Conservation (phyloP, 1,140 invertebrate genomes). For the Ridgeia piscesae region DNA sequence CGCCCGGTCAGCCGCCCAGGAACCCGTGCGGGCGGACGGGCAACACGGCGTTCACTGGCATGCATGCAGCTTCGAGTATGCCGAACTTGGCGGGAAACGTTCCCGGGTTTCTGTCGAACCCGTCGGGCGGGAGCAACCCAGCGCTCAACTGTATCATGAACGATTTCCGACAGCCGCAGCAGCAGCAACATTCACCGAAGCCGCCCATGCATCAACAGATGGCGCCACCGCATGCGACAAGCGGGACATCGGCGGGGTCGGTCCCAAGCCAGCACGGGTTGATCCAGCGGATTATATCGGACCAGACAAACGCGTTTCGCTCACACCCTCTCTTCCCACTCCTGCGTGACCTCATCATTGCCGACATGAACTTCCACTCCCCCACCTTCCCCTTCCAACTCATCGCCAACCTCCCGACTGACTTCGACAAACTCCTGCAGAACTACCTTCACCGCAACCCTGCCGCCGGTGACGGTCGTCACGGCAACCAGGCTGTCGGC, state of each 20-base stretch:
- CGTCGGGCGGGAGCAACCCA: not conserved
- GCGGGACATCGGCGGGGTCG: not conserved
- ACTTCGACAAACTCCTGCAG: conserved; percentile 33
- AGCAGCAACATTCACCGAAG: not conserved
- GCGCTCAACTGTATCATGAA: not conserved
- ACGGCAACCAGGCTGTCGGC: conserved; percentile 49
- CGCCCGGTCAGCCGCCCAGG: not conserved
- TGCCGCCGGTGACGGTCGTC: conserved; percentile 36
- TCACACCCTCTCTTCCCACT: conserved; percentile 55
- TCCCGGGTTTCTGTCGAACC: not conserved
- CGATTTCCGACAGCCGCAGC: not conserved
- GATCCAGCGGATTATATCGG: conserved; percentile 53
- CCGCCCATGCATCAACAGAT: not conserved
- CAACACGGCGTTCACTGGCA: not conserved
- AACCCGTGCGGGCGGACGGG: not conserved
- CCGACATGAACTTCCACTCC: conserved; percentile 55
- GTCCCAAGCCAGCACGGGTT: conserved; percentile 44
- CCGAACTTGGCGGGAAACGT: not conserved
- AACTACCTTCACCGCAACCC: conserved; percentile 53
- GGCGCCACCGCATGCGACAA: not conserved
- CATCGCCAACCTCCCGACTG: conserved; percentile 47
- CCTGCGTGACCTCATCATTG: conserved; percentile 55
- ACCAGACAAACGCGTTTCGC: conserved; percentile 52
- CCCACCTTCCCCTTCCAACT: conserved; percentile 54
- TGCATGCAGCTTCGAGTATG: not conserved